phyloP scores from a whole-genome alignment of 1,140 invertebrate genomes.

The Lysiphlebus fabarum region DNA sequence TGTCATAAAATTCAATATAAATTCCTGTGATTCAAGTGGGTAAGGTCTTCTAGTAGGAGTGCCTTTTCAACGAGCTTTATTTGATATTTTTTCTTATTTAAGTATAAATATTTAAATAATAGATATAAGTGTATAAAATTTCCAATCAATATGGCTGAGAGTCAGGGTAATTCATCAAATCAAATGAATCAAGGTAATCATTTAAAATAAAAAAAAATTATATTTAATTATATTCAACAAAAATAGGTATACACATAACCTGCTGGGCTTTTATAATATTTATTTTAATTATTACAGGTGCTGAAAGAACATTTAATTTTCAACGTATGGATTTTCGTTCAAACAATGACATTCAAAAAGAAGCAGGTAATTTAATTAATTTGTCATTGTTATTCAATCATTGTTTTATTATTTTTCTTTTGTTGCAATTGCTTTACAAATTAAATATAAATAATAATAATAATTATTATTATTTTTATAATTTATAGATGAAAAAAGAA shows the following conservation, averaged over 20 bases:
- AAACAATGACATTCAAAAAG: slow-evolving; percentile 50
- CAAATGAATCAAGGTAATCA: slow-evolving; percentile 44
- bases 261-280: background rate
- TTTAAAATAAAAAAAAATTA: background rate
- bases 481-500: slow-evolving; percentile 44
- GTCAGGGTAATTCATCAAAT: slow-evolving; percentile 50
- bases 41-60: slow-evolving; percentile 44
- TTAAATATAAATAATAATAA: too few relatives aligned
- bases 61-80: slow-evolving; percentile 34
- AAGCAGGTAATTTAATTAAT: slow-evolving; percentile 38
- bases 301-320: slow-evolving; percentile 46
- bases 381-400: background rate
- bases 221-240: background rate
- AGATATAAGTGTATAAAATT: slow-evolving; percentile 1
- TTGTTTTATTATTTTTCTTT: slow-evolving; percentile 6
- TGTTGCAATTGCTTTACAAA: slow-evolving; percentile 4
- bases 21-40: slow-evolving; percentile 28
- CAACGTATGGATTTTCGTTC: slow-evolving; percentile 49
- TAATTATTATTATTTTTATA: slow-evolving; percentile 19
- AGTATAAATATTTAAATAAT: background rate
- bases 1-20: slow-evolving; percentile 32
- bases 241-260: background rate
- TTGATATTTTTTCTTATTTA: background rate
- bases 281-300: slow-evolving; percentile 35
- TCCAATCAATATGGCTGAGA: slow-evolving; percentile 47